These are phyloP conservation scores for Fabriciana adippe DNA, from an alignment of 2,888 invertebrate genomes.

Conservation along the genomic window DNA sequence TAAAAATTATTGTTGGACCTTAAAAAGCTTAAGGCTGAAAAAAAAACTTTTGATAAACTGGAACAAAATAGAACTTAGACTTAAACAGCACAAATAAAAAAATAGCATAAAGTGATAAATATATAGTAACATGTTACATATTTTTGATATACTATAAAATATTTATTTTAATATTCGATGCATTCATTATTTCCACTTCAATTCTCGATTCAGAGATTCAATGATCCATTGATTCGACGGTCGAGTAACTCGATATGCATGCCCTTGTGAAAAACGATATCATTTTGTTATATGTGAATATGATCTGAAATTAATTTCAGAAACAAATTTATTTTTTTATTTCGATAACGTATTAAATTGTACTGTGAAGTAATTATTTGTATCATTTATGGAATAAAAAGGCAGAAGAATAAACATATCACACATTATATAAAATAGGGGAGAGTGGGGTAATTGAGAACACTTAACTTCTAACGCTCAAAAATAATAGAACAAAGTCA, in stretches of 20 bases:
- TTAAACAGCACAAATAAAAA: not conserved
- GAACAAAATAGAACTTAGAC: too few species aligned
- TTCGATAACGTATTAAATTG: too few species aligned
- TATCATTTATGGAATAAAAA: too few species aligned
- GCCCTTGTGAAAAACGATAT: conserved; percentile 21
- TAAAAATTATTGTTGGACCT: too few species aligned
- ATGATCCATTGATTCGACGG: conserved; percentile 31
- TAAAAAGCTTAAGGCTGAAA: too few species aligned
- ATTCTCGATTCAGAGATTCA: conserved; percentile 28
- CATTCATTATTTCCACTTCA: conserved; percentile 35
- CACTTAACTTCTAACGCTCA: too few species aligned
- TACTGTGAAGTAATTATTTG: too few species aligned
- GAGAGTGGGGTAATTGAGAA: too few species aligned
- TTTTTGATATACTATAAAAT: conserved; percentile 18
- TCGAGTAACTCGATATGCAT: conserved; percentile 20
- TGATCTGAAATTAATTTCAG: not conserved
- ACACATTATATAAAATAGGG: too few species aligned
- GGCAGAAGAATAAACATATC: too few species aligned
- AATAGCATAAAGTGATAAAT: conserved; percentile 1
- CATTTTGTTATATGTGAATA: conserved; percentile 8
- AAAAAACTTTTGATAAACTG: too few species aligned
- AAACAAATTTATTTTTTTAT: not conserved
- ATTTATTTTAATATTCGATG: conserved; percentile 24
- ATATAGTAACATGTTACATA: not conserved
- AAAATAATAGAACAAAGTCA: too few species aligned